Evolutionary conservation across 2,888 invertebrate genomes (phyloP), one percentile per base, ranked within the genome.

Genomic region (Entomobrya proxima): DNA sequence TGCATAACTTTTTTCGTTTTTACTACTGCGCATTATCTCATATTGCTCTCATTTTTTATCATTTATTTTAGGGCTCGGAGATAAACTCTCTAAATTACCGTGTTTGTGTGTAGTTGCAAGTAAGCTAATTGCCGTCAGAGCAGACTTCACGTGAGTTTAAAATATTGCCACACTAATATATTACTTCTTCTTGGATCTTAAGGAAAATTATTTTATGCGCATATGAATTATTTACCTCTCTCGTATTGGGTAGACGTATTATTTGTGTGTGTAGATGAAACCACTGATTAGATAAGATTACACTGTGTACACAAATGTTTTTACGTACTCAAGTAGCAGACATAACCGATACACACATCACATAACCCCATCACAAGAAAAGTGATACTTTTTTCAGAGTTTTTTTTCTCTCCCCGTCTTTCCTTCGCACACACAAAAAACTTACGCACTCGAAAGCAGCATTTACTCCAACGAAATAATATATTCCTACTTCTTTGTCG

Each of bases 261-360:
- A n/a, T n/a, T n/a, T n/a, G n/a, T n/a, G 35, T 64, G 35, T 64
- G 58, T 64, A 81, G 81, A 81, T 81, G 81, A 55, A 74, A 61
- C 74, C 74, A 81, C 81, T 81, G 81, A 81, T 81, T 74, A 81
- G 76, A 58, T 76, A 47, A 76, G 74, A 81, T 81, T 81, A 81
- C 74, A 74, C 58, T 21, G n/a, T n/a, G n/a, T n/a, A 15, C 35
- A 79, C 64, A 79, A 67, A 72, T 80, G 69, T 80, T 69, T 80
- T 64, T 7, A 5, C 21, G 52, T 21, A 52, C 7, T 47, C 47
- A 13, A 3, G 30, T 15, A 58, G 5, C 61, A 35, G 6, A 35
- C 61, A 64, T 64, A n/a, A n/a, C n/a, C n/a, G n/a, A n/a, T n/a
- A n/a, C n/a, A n/a, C n/a, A n/a, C n/a, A n/a, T n/a, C n/a, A n/a